These are phyloP conservation scores for Bettongia penicillata DNA, from an alignment of 2,113 vertebrate genomes.

Conservation along the genomic window DNA sequence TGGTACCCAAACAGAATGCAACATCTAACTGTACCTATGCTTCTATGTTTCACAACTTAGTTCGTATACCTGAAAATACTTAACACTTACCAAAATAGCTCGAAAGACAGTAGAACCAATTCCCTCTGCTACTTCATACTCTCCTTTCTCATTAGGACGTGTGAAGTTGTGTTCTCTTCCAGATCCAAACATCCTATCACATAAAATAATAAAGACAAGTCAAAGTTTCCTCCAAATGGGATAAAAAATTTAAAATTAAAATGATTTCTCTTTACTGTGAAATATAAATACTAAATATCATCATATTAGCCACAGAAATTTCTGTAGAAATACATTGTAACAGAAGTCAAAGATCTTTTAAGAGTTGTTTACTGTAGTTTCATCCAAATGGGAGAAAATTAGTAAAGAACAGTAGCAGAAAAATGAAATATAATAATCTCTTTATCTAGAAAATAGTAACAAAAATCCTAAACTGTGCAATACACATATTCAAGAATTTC, in stretches of 20 bases:
- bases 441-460: not conserved
- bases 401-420: not conserved
- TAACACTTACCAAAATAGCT: slow-evolving; percentile 94
- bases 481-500: not conserved
- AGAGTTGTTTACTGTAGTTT: not conserved
- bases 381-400: slow-evolving; percentile 8
- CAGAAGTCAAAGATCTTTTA: slow-evolving; percentile 38
- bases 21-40: not conserved
- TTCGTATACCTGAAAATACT: slow-evolving; percentile 31
- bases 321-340: slow-evolving; percentile 48
- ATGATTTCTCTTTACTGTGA: not conserved
- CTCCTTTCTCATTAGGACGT: slow-evolving; percentile 98
- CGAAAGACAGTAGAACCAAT: slow-evolving; percentile 99
- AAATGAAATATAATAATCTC: not conserved
- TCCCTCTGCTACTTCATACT: slow-evolving; percentile 98
- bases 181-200: slow-evolving; percentile 96
- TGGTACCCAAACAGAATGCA: slow-evolving; percentile 30
- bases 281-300: slow-evolving; percentile 33
- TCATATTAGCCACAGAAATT: slow-evolving; percentile 29
- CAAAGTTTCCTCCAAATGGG: slow-evolving; percentile 23
- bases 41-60: slow-evolving; percentile 10
- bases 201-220: slow-evolving; percentile 40
- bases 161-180: slow-evolving; percentile 99
- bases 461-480: not conserved
- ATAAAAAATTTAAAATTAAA: slow-evolving; percentile 50